Evolutionary conservation across 1,140 invertebrate genomes (phyloP), one percentile per base, ranked within the genome.

Genomic region (Papilio machaon): DNA sequence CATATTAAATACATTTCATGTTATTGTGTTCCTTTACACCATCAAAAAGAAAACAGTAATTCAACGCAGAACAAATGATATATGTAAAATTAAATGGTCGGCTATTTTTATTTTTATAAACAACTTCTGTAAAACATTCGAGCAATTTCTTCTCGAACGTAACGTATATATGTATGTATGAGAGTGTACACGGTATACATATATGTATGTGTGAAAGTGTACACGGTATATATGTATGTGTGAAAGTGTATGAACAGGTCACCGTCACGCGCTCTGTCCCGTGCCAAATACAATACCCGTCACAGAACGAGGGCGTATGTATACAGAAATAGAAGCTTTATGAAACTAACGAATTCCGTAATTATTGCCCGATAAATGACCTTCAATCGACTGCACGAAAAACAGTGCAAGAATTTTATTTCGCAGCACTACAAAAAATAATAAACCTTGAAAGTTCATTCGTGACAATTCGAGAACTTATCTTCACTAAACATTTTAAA

Each of bases 201-300:
- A 49, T 79, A 82, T 70, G 67, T 79, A 82, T 70, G 67, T 77
- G 54, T 84, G 23, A 30, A 30, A 30, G 23, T 30, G 23, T 30
- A 80, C 78, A 79, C 79, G 46, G 80, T 81, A 70, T 73, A 49
- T 79, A 82, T 70, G 67, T 79, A 82, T 70, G 67, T 77, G 54
- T 84, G 82, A 82, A 81, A 82, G 58, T 80, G 70, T 81, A 80
- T 80, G 82, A 79, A 84, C 81, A 83, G 81, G 83, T 76, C 75
- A 79, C 82, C 82, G 85, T 88, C 87, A 88, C 84, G 82, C 88
- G 87, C 85, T 81, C 46, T 74, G 52, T 75, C 64, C 17, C 77
- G 67, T 87, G 87, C 88, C 87, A 91, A 89, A 86, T 87, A 82
- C 80, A 85, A 85, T 84, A 86, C 82, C 52, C 79, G 87, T 86